A percentile compares a stretch with the other conserved stretches of the same genome.
These are phyloP conservation scores for Thereva unica DNA, from an alignment of 2,888 invertebrate species.

Conservation along the genomic window DNA sequence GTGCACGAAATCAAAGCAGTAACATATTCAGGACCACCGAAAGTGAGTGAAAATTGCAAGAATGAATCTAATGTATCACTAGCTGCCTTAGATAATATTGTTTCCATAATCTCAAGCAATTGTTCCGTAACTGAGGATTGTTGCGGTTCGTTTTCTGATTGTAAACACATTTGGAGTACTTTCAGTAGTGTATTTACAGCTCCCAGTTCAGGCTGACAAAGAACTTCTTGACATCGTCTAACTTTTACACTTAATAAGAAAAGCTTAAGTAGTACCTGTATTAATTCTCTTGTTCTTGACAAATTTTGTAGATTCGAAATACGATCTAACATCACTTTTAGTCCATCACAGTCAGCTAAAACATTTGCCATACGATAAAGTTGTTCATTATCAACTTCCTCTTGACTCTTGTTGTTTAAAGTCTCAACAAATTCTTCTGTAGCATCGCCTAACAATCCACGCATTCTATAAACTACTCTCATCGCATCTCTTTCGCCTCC, in stretches of 20 bases:
- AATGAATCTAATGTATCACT: constrained; percentile 82
- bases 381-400: constrained; percentile 90
- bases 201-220: constrained; percentile 82
- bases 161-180: constrained; percentile 76
- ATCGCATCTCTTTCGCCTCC: constrained; percentile 93
- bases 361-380: constrained; percentile 90
- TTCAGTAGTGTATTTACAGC: constrained; percentile 83
- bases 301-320: constrained; percentile 85
- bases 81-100: constrained; percentile 88
- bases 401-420: constrained; percentile 82
- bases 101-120: constrained; percentile 92
- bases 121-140: constrained; percentile 86
- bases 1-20: constrained; percentile 81
- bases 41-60: constrained; percentile 82
- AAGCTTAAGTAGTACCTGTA: constrained; percentile 87
- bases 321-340: constrained; percentile 79
- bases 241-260: constrained; percentile 90
- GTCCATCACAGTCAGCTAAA: constrained; percentile 74
- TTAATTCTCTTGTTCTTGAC: constrained; percentile 82
- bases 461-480: constrained; percentile 97
- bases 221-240: constrained; percentile 82
- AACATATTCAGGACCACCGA: constrained; percentile 88
- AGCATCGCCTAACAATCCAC: constrained; percentile 95
- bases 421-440: constrained; percentile 99
- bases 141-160: constrained; percentile 68